Conservation (phyloP, 2,888 invertebrate genomes). For the Diaperis boleti region DNA sequence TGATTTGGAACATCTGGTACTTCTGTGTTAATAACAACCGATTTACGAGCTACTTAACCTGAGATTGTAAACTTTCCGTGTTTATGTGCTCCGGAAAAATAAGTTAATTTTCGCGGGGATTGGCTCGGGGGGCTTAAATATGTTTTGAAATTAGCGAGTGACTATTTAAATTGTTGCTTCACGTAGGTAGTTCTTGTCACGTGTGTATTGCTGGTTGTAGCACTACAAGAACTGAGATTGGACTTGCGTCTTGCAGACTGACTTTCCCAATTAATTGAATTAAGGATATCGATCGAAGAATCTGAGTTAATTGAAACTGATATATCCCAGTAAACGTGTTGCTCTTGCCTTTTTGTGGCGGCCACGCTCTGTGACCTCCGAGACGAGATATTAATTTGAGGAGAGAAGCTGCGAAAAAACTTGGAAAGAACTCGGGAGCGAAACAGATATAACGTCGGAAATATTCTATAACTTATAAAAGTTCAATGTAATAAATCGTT, state of each 20-base stretch:
- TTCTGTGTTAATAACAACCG: neutral
- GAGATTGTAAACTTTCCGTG: neutral
- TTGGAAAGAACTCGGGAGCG: slow-evolving; percentile 1
- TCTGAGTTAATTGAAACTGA: no score
- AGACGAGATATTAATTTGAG: slow-evolving; percentile 4
- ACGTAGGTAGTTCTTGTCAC: neutral
- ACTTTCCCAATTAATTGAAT: no score
- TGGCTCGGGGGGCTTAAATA: neutral
- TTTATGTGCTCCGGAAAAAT: neutral
- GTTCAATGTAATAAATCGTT: slow-evolving; percentile 11
- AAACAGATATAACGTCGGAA: slow-evolving; percentile 10
- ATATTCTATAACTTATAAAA: slow-evolving; percentile 11
- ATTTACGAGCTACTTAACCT: neutral
- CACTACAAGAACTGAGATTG: no score
- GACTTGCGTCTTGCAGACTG: no score
- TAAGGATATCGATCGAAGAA: no score
- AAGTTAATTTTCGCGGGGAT: neutral
- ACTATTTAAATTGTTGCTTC: no score
- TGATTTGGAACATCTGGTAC: neutral
- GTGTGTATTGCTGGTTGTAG: neutral
- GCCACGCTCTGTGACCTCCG: neutral
- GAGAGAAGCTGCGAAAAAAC: slow-evolving; percentile 6
- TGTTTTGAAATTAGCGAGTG: neutral
- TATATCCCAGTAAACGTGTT: no score
- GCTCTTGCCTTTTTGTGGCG: no score